These are phyloP conservation scores for Drosophila recens DNA, from an alignment of 2,888 invertebrate genomes.

Conservation along the genomic window DNA sequence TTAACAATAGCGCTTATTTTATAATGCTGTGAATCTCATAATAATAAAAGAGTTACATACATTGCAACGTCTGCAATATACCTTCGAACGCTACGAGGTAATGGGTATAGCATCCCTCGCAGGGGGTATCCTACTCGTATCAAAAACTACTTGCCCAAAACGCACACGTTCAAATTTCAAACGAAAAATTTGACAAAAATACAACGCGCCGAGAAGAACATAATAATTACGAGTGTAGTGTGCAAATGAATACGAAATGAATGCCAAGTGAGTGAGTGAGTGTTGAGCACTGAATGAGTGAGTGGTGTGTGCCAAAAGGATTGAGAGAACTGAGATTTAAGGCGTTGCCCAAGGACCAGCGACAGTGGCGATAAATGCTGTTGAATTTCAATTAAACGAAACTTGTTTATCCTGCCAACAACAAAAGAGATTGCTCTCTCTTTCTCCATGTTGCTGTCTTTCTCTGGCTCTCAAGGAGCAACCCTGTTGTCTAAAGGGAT, in stretches of 20 bases:
- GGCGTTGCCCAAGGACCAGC: slow-evolving; percentile 66
- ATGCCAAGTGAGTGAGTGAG: slow-evolving; percentile 55
- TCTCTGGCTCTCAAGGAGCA: slow-evolving; percentile 11
- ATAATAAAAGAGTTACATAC: neutral
- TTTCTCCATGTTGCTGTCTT: neutral
- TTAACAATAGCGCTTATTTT: too few relatives aligned
- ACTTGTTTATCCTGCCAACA: slow-evolving; percentile 59
- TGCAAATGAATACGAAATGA: slow-evolving; percentile 29
- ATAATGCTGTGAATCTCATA: too few relatives aligned
- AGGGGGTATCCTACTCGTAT: slow-evolving; percentile 31
- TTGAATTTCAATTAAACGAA: slow-evolving; percentile 77
- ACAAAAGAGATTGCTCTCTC: slow-evolving; percentile 6
- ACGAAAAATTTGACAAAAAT: slow-evolving; percentile 54
- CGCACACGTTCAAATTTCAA: slow-evolving; percentile 76
- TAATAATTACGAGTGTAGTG: slow-evolving; percentile 64
- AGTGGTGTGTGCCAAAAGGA: slow-evolving; percentile 79
- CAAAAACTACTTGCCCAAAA: slow-evolving; percentile 76
- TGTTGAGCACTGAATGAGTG: slow-evolving; percentile 30
- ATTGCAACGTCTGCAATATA: neutral
- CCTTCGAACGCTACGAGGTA: neutral
- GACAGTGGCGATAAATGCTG: slow-evolving; percentile 41
- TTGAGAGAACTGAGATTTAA: slow-evolving; percentile 37
- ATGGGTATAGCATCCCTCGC: neutral
- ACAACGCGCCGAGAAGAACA: slow-evolving; percentile 65
- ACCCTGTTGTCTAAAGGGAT: slow-evolving; percentile 61